Evolutionary conservation across 2,113 vertebrate genomes (phyloP).

Genomic region (Microtus richardsoni): DNA sequence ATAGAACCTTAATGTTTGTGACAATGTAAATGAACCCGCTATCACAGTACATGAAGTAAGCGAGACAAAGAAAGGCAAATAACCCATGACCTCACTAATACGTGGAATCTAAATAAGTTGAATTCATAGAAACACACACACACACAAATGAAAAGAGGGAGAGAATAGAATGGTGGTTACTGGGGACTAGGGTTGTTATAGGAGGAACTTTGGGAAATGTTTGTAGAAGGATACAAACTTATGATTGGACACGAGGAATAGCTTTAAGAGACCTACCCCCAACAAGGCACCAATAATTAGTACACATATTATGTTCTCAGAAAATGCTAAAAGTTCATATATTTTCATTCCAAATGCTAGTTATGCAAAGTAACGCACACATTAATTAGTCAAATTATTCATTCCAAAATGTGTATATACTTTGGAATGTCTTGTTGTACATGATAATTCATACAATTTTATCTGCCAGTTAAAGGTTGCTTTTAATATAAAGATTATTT

Average conservation of each 20-base stretch:
- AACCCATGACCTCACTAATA: not conserved
- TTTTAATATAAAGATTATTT: not conserved
- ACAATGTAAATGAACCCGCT: not conserved
- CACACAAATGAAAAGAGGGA: not conserved
- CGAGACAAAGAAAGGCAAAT: not conserved
- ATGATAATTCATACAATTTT: not conserved
- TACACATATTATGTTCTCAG: not conserved
- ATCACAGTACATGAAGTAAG: not conserved
- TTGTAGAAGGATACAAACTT: not conserved
- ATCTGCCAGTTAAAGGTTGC: not conserved
- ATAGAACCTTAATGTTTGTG: too few species aligned
- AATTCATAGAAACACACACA: not conserved
- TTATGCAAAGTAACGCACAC: not conserved
- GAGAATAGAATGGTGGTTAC: too few species aligned
- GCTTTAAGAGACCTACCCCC: not conserved
- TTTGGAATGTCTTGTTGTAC: not conserved
- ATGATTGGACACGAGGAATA: not conserved
- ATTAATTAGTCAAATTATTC: not conserved
- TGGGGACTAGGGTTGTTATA: not conserved
- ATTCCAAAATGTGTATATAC: too few species aligned
- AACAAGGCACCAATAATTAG: too few species aligned
- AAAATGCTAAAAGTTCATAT: not conserved
- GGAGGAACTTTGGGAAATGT: not conserved
- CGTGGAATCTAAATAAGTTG: not conserved
- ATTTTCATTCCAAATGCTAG: not conserved